Base-by-base conservation (phyloP, 2,113 vertebrate genomes). In the Otus sunia region DNA sequence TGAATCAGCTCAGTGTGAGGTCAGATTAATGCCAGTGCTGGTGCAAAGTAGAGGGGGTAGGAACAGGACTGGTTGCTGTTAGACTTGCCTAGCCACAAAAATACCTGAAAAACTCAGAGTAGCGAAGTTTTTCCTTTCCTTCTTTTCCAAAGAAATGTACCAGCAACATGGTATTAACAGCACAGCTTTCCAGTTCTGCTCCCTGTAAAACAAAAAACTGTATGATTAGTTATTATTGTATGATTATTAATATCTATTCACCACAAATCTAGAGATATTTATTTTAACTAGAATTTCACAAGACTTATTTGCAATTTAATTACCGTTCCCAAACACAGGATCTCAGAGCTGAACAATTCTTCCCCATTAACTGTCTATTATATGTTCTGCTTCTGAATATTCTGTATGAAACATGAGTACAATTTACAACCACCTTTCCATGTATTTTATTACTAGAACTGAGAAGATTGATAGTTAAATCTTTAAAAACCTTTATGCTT, bases 81-180 rank as follows among this genome's bases (percentile, higher is more conserved):
- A 76, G 45, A 47, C 27, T 95, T 45, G 71, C 27, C 55, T 41
- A 82, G 69, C 32, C 58, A 25, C 50, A 94, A 82, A 62, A 69
- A 81, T 98, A 99, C 99, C 98, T 99, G 97, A 91, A 97, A 96
- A 99, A 99, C 74, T 99, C 98, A 39, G 97, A 98, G 96, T 99
- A 99, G 86, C 97, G 98, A 92, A 99, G 97, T 91, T 99, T 99
- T 32, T 98, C 98, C 60, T 98, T 97, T 96, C 99, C 99, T 93
- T 86, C 98, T 96, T 97, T 98, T 11, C 99, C 99, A 95, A 99
- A 99, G 97, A 99, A 99, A 96, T 97, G 98, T 32, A 99, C 98
- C 97, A 99, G 98, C 91, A 99, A 98, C 10, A 99, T 98, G 3
- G 99, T 99, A 96, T 98, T 98, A 93, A 98, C 97, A 49, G 49